A percentile compares a stretch with the other conserved stretches of the same genome.
Evolutionary conservation across 1,140 invertebrate species (phyloP).

Genomic region (Heterodera carotae): DNA sequence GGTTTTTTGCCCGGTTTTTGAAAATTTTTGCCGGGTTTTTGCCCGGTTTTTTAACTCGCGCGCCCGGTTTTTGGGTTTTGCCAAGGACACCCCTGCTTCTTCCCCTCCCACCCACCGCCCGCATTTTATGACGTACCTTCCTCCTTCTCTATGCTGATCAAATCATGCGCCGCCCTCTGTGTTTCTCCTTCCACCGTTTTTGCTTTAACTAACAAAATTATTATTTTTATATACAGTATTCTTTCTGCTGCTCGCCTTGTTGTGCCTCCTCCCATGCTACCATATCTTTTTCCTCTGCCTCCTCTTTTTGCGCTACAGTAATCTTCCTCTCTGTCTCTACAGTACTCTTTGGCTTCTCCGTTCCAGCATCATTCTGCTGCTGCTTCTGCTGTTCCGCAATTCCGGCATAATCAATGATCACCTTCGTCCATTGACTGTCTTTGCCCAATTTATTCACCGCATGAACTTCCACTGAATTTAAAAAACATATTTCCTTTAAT

Average conservation of each 20-base stretch:
- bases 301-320: not conserved
- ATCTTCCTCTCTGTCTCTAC: not conserved
- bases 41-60: too few relatives aligned
- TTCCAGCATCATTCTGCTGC: not conserved
- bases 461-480: constrained; percentile 49
- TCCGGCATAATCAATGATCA: constrained; percentile 50
- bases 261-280: not conserved
- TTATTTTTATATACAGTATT: not conserved
- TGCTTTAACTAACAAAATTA: not conserved
- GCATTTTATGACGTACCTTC: constrained; percentile 16
- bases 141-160: constrained; percentile 22
- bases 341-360: not conserved
- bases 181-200: not conserved
- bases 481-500: too few relatives aligned
- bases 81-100: too few relatives aligned
- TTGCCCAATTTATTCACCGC: constrained; percentile 54
- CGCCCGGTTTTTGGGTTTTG: too few relatives aligned
- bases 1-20: too few relatives aligned
- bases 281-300: not conserved
- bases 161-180: not conserved
- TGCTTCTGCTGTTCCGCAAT: not conserved
- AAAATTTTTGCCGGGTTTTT: too few relatives aligned
- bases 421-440: constrained; percentile 44
- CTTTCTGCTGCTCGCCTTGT: not conserved
- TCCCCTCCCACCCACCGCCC: too few relatives aligned